Conservation (phyloP, 2,888 invertebrate genomes). For the Dendrolimus pini region DNA sequence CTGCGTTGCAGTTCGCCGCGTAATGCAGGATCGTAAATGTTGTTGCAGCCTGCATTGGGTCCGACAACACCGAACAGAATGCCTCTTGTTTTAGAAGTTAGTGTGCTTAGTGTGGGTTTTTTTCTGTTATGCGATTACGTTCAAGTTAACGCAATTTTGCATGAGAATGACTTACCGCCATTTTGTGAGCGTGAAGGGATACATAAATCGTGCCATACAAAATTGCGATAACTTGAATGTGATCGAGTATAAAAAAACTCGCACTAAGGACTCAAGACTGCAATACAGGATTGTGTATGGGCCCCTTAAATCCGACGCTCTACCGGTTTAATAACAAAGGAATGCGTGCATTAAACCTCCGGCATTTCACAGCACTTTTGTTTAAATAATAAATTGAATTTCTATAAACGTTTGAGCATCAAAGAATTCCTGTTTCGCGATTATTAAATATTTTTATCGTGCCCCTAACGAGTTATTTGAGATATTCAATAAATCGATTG, state of each 20-base stretch:
- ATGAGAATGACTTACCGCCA: too few species aligned
- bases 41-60: neutral
- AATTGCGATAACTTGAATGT: too few species aligned
- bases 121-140: too few species aligned
- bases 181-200: too few species aligned
- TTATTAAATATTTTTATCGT: slow-evolving; percentile 27
- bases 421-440: slow-evolving; percentile 29
- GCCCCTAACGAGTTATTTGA: slow-evolving; percentile 14
- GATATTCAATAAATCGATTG: too few species aligned
- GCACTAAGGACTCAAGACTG: too few species aligned
- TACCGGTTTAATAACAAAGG: slow-evolving; percentile 50
- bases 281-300: too few species aligned
- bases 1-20: too few species aligned
- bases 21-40: neutral
- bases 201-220: too few species aligned
- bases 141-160: too few species aligned
- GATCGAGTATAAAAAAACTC: too few species aligned
- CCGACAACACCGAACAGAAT: too few species aligned
- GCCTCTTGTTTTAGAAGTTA: neutral
- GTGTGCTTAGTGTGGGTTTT: neutral
- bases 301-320: slow-evolving; percentile 19
- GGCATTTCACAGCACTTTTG: slow-evolving; percentile 52
- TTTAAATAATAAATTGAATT: slow-evolving; percentile 63
- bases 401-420: slow-evolving; percentile 41
- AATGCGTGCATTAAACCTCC: slow-evolving; percentile 58